Conservation (phyloP, 1,140 invertebrate species). For the Heliothis subflexa region DNA sequence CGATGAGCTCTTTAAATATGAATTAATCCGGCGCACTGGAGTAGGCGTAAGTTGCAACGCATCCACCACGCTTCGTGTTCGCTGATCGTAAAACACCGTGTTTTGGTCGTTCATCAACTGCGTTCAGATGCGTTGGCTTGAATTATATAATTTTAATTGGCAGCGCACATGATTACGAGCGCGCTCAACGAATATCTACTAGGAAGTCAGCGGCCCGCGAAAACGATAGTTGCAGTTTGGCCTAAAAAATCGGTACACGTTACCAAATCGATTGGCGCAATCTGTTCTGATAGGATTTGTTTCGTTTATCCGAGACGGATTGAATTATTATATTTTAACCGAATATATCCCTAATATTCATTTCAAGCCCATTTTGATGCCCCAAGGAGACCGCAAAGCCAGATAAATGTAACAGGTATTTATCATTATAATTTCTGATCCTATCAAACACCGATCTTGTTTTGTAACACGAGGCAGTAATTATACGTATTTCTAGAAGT, state of each 20-base stretch:
- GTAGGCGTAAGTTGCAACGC: slow-evolving; percentile 9
- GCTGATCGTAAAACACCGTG: slow-evolving; percentile 57
- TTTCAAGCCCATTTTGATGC: neutral
- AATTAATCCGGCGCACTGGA: neutral
- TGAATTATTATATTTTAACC: too few relatives aligned
- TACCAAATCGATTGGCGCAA: slow-evolving; percentile 24
- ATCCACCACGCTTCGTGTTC: slow-evolving; percentile 52
- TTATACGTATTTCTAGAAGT: slow-evolving; percentile 59
- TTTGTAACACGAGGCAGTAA: slow-evolving; percentile 31
- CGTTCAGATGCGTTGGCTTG: slow-evolving; percentile 50
- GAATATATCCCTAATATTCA: neutral
- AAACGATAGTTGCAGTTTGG: slow-evolving; percentile 45
- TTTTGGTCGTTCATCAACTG: slow-evolving; percentile 65
- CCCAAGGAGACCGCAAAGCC: neutral
- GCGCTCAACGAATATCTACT: slow-evolving; percentile 49
- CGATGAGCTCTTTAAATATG: neutral
- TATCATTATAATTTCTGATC: neutral
- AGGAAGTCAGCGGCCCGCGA: slow-evolving; percentile 48
- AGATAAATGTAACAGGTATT: neutral
- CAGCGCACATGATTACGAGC: slow-evolving; percentile 53
- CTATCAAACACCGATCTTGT: neutral
- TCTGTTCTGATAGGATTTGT: slow-evolving; percentile 1
- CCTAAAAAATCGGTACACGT: slow-evolving; percentile 30
- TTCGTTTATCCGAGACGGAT: neutral
- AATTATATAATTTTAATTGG: slow-evolving; percentile 79